Percentiles rank a stretch among this genome's conserved stretches.
Evolutionary conservation across 2,888 invertebrate genomes (phyloP).

Genomic region (Periphyllus acericola): DNA sequence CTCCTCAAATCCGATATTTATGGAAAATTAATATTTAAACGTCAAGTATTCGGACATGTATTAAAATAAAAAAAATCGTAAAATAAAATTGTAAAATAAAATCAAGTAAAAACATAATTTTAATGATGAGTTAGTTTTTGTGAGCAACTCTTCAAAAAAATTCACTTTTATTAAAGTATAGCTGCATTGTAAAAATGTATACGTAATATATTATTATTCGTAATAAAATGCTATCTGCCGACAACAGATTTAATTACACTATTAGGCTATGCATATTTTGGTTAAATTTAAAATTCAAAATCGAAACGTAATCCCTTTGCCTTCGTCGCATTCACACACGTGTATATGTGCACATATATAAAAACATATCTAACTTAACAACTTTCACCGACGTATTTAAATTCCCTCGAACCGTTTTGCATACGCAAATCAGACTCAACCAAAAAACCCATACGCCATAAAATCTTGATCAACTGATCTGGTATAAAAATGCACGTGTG

Average conservation of each 20-base stretch:
- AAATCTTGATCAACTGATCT: conserved; percentile 56
- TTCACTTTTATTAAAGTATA: neutral
- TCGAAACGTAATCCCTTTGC: conserved; percentile 39
- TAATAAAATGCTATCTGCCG: conserved; percentile 20
- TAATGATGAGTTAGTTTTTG: neutral
- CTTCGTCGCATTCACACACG: neutral
- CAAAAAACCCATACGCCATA: conserved; percentile 35
- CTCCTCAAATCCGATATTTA: no score
- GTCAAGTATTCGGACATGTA: no score
- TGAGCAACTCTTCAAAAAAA: neutral
- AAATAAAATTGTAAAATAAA: no score
- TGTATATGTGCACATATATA: neutral
- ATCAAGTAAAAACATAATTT: neutral
- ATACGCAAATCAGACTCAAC: conserved; percentile 44
- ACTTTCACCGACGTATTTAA: conserved; percentile 31
- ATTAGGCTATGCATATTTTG: conserved; percentile 25
- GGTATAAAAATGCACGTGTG: conserved; percentile 46
- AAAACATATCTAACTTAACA: conserved; percentile 26
- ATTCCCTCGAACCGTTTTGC: conserved; percentile 40
- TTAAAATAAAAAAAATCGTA: no score
- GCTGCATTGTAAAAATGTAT: conserved; percentile 11
- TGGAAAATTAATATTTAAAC: no score
- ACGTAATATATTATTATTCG: neutral
- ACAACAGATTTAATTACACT: conserved; percentile 49
- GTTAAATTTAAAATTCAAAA: conserved; percentile 54